Conservation (phyloP, 1,140 invertebrate species). For the Gonatopus flavifemur region DNA sequence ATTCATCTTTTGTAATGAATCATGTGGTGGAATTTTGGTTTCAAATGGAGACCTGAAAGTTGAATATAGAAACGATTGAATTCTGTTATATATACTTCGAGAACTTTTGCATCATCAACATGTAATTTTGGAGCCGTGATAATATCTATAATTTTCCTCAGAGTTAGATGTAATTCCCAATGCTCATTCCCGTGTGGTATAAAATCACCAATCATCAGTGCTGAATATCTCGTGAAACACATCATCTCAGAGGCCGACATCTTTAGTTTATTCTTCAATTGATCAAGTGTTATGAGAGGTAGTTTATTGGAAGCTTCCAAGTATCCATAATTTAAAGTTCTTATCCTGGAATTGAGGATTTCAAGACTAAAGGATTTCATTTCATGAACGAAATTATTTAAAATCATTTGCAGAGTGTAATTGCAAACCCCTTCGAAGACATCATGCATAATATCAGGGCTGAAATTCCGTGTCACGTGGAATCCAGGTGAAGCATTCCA, state of each 20-base stretch:
- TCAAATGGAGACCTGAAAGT: neutral
- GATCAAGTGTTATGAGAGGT: neutral
- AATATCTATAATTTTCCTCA: neutral
- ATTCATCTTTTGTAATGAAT: neutral
- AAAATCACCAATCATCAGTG: no score
- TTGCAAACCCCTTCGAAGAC: neutral
- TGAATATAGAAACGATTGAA: neutral
- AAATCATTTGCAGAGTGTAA: neutral
- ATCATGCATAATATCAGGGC: neutral
- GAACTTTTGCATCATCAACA: no score
- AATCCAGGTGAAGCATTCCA: neutral
- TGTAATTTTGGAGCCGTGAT: no score
- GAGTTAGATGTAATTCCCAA: neutral
- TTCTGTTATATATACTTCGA: neutral
- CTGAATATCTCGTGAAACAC: neutral
- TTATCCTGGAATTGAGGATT: neutral
- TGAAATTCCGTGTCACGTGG: neutral
- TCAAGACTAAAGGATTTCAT: neutral
- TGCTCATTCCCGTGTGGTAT: neutral
- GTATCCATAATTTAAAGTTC: neutral
- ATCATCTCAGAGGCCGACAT: neutral
- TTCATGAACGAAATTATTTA: neutral
- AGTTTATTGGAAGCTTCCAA: neutral
- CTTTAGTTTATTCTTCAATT: neutral
- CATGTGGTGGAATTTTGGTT: neutral